These are phyloP conservation scores for Athalia cordata DNA, from an alignment of 2,888 invertebrate species.

Conservation along the genomic window DNA sequence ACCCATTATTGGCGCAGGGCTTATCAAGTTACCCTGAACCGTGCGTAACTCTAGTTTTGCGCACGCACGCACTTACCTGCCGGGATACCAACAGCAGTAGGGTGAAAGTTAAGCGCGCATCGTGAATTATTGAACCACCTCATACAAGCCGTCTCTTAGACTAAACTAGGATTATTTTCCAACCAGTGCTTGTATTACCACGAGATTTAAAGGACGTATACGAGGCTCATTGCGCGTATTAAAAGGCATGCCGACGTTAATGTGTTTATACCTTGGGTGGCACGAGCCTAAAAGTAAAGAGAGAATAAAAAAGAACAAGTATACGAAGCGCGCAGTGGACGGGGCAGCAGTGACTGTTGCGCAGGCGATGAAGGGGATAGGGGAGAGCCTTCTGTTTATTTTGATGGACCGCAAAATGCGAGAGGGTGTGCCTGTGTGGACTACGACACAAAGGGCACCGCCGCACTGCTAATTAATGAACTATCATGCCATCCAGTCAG, in stretches of 20 bases:
- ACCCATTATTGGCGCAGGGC: conserved; percentile 38
- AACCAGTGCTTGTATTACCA: conserved; percentile 4
- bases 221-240: conserved; percentile 15
- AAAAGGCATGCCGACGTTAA: conserved; percentile 26
- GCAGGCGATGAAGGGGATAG: not conserved
- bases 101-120: conserved; percentile 34
- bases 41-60: conserved; percentile 36
- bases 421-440: conserved; percentile 47
- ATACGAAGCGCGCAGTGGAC: not conserved
- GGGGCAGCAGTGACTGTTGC: no score
- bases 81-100: not conserved
- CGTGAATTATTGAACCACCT: conserved; percentile 34
- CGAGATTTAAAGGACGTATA: conserved; percentile 28
- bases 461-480: conserved; percentile 52
- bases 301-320: conserved; percentile 21
- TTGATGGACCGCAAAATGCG: conserved; percentile 49
- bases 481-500: conserved; percentile 49
- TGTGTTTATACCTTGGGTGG: conserved; percentile 42
- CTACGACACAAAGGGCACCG: conserved; percentile 51
- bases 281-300: conserved; percentile 22
- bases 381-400: conserved; percentile 50
- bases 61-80: conserved; percentile 27
- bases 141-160: conserved; percentile 6
- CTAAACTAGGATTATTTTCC: conserved; percentile 22
- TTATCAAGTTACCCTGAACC: conserved; percentile 38